Evolutionary conservation across 2,113 vertebrate genomes (phyloP).

Genomic region (Solea senegalensis): DNA sequence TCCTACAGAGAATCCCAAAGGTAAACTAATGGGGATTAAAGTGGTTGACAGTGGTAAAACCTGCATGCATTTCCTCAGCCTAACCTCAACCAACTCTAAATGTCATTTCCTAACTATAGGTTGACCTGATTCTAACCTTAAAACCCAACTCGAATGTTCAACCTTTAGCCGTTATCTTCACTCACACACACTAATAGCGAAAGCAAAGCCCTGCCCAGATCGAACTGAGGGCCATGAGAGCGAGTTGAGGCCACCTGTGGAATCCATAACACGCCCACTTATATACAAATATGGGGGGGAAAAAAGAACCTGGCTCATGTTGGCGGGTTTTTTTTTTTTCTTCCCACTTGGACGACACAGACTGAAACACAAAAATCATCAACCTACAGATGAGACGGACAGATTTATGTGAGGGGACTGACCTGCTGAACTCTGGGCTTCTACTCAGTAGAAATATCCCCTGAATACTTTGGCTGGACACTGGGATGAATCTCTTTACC

Average conservation of each 20-base stretch:
- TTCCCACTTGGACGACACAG: constrained; percentile 51
- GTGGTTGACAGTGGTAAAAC: too few relatives aligned
- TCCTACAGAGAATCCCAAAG: too few relatives aligned
- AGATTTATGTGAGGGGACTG: constrained; percentile 21
- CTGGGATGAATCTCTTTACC: neutral
- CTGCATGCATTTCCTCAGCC: too few relatives aligned
- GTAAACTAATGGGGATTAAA: too few relatives aligned
- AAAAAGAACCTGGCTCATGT: constrained; percentile 48
- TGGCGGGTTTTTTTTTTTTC: constrained; percentile 9
- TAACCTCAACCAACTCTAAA: too few relatives aligned
- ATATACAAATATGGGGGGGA: constrained; percentile 54
- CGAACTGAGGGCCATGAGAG: constrained; percentile 42
- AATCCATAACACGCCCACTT: constrained; percentile 68
- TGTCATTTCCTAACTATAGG: too few relatives aligned
- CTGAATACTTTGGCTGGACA: neutral
- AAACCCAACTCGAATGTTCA: too few relatives aligned
- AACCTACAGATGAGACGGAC: constrained; percentile 10
- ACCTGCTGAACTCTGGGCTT: constrained; percentile 12
- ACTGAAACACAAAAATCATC: constrained; percentile 16
- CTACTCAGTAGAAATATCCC: neutral
- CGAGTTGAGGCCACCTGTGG: constrained; percentile 50
- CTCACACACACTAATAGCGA: neutral
- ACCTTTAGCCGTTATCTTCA: neutral
- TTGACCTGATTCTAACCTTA: too few relatives aligned
- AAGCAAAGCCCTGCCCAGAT: constrained; percentile 22